Percentiles rank a stretch among this genome's conserved stretches.
These are phyloP conservation scores for Xiphorhynchus elegans DNA, from an alignment of 2,113 vertebrate species.

Conservation along the genomic window DNA sequence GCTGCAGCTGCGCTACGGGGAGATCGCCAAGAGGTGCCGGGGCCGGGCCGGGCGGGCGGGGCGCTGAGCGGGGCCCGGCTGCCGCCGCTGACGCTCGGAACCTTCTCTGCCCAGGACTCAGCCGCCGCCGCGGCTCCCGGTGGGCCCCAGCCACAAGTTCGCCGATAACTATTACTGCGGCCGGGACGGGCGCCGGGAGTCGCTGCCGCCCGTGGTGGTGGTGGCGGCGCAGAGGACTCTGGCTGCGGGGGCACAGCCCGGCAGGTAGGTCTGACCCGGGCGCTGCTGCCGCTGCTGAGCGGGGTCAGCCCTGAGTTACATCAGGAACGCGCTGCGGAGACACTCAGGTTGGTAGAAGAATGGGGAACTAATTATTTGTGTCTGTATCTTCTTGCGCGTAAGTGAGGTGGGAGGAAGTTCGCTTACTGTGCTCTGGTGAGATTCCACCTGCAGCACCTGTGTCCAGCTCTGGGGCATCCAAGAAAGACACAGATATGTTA, in stretches of 20 bases:
- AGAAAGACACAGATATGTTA: background rate
- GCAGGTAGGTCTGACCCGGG: slow-evolving; percentile 73
- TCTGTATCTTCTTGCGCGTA: fast-evolving
- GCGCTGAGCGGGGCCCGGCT: background rate
- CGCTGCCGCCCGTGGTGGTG: slow-evolving; percentile 78
- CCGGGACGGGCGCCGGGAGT: slow-evolving; percentile 90
- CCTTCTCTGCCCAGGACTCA: slow-evolving; percentile 75
- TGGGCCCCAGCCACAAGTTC: slow-evolving; percentile 89
- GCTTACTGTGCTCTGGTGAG: background rate
- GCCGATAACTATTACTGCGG: slow-evolving; percentile 87
- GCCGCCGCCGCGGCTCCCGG: slow-evolving; percentile 85
- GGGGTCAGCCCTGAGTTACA: fast-evolving
- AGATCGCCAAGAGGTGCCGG: slow-evolving; percentile 86
- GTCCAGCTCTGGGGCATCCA: background rate
- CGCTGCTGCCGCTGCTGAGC: fast-evolving
- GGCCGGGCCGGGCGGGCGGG: background rate
- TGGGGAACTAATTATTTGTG: fast-evolving
- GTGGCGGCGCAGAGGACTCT: slow-evolving; percentile 84
- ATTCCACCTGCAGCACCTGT: background rate
- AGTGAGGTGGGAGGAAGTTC: background rate
- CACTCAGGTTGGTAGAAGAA: too few species aligned
- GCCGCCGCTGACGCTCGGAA: background rate
- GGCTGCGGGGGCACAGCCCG: slow-evolving; percentile 48
- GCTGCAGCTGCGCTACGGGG: slow-evolving; percentile 88
- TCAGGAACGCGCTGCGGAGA: fast-evolving